phyloP scores from a whole-genome alignment of 2,888 invertebrate species.

The Spatulosminthurus flaviceps region DNA sequence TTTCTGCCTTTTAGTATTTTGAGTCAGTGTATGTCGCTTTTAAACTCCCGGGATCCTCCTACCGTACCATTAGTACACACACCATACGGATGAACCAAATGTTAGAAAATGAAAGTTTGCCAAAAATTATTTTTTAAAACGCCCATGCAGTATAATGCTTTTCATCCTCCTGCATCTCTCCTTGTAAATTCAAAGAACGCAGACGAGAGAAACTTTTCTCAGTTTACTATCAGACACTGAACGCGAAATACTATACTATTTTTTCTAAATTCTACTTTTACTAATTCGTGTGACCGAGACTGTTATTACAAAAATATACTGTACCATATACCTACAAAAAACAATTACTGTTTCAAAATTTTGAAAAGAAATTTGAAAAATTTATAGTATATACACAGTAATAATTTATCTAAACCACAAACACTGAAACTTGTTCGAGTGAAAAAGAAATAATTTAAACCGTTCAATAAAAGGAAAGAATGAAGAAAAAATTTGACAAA shows the following conservation, averaged over 20 bases:
- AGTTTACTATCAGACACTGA: constrained; percentile 31
- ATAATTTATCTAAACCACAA: background rate
- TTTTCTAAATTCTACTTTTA: constrained; percentile 26
- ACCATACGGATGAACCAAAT: constrained; percentile 33
- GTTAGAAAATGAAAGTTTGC: constrained; percentile 42
- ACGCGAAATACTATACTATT: constrained; percentile 28
- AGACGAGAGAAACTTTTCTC: constrained; percentile 29
- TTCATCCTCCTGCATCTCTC: constrained; percentile 13
- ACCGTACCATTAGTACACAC: background rate
- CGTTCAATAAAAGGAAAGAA: background rate
- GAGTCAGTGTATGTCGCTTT: constrained; percentile 21
- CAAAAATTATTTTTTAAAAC: constrained; percentile 41
- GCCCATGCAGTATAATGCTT: constrained; percentile 38
- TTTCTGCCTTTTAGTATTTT: background rate
- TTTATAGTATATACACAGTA: background rate
- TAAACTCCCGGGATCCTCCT: constrained; percentile 22
- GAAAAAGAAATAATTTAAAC: background rate
- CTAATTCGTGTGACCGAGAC: constrained; percentile 28
- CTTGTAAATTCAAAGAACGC: constrained; percentile 19
- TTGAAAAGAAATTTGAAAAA: background rate
- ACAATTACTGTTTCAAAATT: constrained; percentile 10
- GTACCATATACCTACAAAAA: background rate
- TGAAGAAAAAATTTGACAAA: constrained; percentile 18
- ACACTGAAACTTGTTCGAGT: background rate
- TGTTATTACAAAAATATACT: background rate